Evolutionary conservation across 2,113 vertebrate species (phyloP).

Genomic region (Plecotus auritus): DNA sequence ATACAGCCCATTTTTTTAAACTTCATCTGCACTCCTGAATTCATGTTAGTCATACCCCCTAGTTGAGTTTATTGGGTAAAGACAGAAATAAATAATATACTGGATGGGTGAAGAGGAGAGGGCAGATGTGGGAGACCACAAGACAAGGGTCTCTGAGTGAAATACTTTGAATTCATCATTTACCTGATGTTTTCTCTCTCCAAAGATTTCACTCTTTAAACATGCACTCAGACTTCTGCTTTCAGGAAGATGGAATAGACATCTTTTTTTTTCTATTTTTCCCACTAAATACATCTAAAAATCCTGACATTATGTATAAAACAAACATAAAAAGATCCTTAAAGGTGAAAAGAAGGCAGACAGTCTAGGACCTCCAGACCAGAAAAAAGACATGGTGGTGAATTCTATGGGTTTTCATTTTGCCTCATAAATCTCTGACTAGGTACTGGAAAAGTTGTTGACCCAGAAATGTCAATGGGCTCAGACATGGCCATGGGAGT

Average conservation of each 20-base stretch:
- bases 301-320: not conserved
- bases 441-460: not conserved
- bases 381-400: not conserved
- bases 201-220: constrained; percentile 6
- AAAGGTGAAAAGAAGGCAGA: not conserved
- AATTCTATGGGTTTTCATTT: not conserved
- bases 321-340: not conserved
- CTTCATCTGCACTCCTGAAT: not conserved
- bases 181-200: not conserved
- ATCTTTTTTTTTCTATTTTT: not conserved
- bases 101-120: not conserved
- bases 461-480: not conserved
- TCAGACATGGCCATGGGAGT: not conserved
- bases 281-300: not conserved
- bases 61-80: not conserved
- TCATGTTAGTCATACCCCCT: not conserved
- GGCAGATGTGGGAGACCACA: not conserved
- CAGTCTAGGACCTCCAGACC: not conserved
- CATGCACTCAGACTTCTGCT: not conserved
- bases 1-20: not conserved
- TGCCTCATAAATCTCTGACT: not conserved
- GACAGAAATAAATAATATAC: not conserved
- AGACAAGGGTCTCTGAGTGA: not conserved
- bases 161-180: not conserved
- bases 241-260: not conserved